Base-by-base conservation (phyloP, 2,113 vertebrate genomes). In the Corynorhinus townsendii region DNA sequence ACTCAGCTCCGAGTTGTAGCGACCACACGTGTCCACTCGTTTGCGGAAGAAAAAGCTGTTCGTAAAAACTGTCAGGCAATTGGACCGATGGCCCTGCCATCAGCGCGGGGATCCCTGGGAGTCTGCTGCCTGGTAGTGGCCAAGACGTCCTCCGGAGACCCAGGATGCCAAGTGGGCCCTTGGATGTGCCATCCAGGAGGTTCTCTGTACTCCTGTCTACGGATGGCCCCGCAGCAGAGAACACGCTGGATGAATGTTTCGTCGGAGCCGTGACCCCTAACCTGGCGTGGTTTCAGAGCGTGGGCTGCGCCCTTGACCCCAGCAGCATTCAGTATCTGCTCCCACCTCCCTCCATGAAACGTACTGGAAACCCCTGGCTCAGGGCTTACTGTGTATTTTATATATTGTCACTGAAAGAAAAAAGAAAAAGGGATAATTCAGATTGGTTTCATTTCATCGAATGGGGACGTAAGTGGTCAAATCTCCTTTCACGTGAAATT, bases 171-270 rank as follows among this genome's bases (percentile, higher is more conserved):
- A 15, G 24, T 33, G 79, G 86, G 47, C 73, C 7, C 33, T 86
- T 2, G 72, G 84, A 59, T 7, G 45, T 62, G 56, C 11, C 11
- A 47, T 45, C 47, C 28, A 30, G 52, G n/a, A 89, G 62, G 47
- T 43, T 64, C 73, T 69, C 72, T 90, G 64, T 40, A 33, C 47
- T 7, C 6, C 4, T 28, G 59, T 86, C 59, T 95, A 76, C 85
- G 95, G 79, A 83, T 80, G 93, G 86, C n/a, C 89, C 64, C 62
- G 75, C 45, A 86, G 80, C 49, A 76, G 89, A 94, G 77, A 89
- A n/a, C 87, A 77, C 40, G 75, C 90, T 87, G 71, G 83, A 45
- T 91, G 38, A 86, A 95, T 71, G 80, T 40, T 77, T 89, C n/a
- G 84, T 89, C 93, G 91, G 91, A 54, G 56, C 49, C 91, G 56